A percentile compares a stretch with the other conserved stretches of the same genome.
Conservation (phyloP, 2,888 invertebrate species). For the Sepiola atlantica region DNA sequence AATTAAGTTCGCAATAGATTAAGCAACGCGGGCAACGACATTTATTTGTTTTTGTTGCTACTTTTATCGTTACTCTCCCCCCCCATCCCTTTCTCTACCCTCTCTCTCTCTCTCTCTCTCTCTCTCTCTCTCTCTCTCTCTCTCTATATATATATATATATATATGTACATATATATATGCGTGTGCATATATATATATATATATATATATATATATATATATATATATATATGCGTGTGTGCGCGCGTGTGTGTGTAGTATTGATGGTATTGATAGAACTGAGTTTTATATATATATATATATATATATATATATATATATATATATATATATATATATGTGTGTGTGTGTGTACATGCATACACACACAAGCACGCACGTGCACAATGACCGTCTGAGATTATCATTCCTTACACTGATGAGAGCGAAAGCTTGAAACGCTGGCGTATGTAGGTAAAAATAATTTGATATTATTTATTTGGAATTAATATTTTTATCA, state of each 20-base stretch:
- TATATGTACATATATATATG: neutral
- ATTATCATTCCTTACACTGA: no score
- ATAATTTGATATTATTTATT: no score
- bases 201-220: slow-evolving; percentile 32
- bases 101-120: neutral
- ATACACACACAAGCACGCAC: neutral
- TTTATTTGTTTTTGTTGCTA: no score
- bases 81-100: neutral
- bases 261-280: neutral
- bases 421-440: no score
- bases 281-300: neutral
- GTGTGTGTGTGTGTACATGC: neutral
- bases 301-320: neutral
- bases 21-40: no score
- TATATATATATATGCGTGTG: slow-evolving; percentile 17
- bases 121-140: neutral
- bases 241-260: neutral
- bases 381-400: neutral
- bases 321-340: neutral
- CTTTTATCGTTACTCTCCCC: neutral
- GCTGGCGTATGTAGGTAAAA: no score
- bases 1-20: no score
- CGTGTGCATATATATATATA: neutral
- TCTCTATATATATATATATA: neutral
- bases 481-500: no score